Conservation (phyloP, 1,140 invertebrate species). For the Chlorops oryzae region DNA sequence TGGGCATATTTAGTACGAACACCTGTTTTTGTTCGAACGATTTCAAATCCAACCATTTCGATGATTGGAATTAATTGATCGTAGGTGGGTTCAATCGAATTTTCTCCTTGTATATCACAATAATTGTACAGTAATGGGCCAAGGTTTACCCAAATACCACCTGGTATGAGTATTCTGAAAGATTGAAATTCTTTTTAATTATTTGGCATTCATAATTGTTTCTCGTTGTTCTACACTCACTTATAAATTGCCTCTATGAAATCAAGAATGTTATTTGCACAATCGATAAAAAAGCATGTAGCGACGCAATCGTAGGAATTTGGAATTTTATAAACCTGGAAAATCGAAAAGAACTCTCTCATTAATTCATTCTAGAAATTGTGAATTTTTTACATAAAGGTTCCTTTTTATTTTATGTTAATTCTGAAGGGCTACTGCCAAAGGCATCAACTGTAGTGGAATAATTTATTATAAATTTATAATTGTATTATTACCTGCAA, state of each 20-base stretch:
- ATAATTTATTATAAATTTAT: background rate
- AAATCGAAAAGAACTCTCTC: no score
- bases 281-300: constrained; percentile 98
- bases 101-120: constrained; percentile 79
- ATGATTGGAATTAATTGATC: constrained; percentile 79
- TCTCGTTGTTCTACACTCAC: constrained; percentile 14
- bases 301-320: constrained; percentile 88
- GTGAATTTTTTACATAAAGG: no score
- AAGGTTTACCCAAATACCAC: constrained; percentile 82
- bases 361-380: no score
- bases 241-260: constrained; percentile 92
- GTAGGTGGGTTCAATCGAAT: constrained; percentile 92
- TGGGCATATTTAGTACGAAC: constrained; percentile 85
- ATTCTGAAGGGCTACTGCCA: no score
- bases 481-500: constrained; percentile 60
- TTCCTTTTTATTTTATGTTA: no score
- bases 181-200: background rate
- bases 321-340: constrained; percentile 65
- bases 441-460: constrained; percentile 8
- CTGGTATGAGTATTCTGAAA: constrained; percentile 72
- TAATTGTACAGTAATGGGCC: constrained; percentile 94
- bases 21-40: constrained; percentile 68
- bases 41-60: constrained; percentile 73
- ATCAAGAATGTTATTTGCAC: constrained; percentile 90
- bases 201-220: no score